phyloP scores from a whole-genome alignment of 2,113 vertebrate genomes.

The Neotoma lepida region DNA sequence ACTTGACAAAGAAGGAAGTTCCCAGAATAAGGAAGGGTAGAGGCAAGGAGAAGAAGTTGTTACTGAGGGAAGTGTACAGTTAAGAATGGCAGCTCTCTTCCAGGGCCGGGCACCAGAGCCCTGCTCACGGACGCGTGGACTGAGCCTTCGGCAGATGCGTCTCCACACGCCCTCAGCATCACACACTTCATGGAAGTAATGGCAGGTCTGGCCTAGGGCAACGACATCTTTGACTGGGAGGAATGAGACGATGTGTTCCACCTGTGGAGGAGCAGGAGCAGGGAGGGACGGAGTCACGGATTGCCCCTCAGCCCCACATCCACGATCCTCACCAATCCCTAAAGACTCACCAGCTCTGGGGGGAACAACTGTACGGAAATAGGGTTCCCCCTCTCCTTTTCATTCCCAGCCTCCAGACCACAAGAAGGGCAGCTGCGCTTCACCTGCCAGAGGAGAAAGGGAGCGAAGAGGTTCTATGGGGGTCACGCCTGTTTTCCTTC shows the following conservation, averaged over 20 bases:
- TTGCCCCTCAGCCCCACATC: not conserved
- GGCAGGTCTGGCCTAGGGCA: conserved; percentile 80
- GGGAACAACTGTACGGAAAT: conserved; percentile 80
- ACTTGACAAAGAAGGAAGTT: not conserved
- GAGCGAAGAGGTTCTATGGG: not conserved
- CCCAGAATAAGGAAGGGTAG: conserved; percentile 24
- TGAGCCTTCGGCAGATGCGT: conserved; percentile 73
- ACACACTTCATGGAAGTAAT: conserved; percentile 78
- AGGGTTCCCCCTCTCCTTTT: conserved; percentile 59
- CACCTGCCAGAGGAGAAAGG: conserved; percentile 66
- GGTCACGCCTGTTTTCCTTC: not conserved
- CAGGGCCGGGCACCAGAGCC: conserved; percentile 74
- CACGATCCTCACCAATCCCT: too few species aligned
- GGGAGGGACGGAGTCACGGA: not conserved
- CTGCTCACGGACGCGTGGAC: conserved; percentile 74
- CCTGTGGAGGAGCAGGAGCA: conserved; percentile 44
- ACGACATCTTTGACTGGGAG: conserved; percentile 80
- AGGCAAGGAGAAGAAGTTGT: not conserved
- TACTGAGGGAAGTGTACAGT: conserved; percentile 76
- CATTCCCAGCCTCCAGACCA: conserved; percentile 56
- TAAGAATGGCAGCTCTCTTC: conserved; percentile 83
- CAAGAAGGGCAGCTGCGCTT: conserved; percentile 77
- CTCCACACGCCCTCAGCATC: conserved; percentile 79
- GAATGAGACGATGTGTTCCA: conserved; percentile 81
- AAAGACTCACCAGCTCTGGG: conserved; percentile 81